Base-by-base conservation (phyloP, 2,888 invertebrate species). In the Lutraria lutraria region DNA sequence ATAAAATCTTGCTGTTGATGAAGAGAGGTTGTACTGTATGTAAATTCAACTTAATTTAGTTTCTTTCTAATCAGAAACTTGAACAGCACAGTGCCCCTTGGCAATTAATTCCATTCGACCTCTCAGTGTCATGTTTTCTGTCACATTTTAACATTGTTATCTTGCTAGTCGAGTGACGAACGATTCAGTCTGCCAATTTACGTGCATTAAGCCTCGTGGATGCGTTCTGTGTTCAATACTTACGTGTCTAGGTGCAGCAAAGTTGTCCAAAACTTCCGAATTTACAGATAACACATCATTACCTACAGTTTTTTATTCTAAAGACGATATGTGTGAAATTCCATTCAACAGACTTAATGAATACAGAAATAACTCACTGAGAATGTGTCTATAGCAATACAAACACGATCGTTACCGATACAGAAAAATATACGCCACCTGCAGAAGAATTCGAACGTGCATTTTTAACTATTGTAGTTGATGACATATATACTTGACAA, bases 261-360 rank as follows among this genome's bases (percentile, higher is more conserved):
- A n/a, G 10, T 63, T 3, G 63, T 34, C 13, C 76, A 76, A 34
- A 76, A 19, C 19, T 15, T 76, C 56, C 31, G 76, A 34, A 31
- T 68, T 68, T 16, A 76, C 31, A 76, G 76, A 76, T 76, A 76
- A 76, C 76, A 25, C 29, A 34, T 76, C 76, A 15, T 76, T 31
- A 63, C 56, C n/a, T n/a, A n/a, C 19, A 63, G 12, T n/a, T n/a
- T 68, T 68, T 6, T 19, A 76, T 76, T 34, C 76, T 76, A 76
- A 68, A 31, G 31, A 76, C 19, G 31, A 19, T 34, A 34, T 76
- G 76, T 76, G 76, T 31, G 76, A 76, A 34, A 34, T 76, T 34
- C 34, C 76, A 76, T 76, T 15, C 76, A 76, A 76, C 34, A 76
- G 31, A 76, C 31, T 76, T 34, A 76, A 76, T 76, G 76, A 76